Conservation (phyloP, 2,888 invertebrate species). For the Cryptus armator region DNA sequence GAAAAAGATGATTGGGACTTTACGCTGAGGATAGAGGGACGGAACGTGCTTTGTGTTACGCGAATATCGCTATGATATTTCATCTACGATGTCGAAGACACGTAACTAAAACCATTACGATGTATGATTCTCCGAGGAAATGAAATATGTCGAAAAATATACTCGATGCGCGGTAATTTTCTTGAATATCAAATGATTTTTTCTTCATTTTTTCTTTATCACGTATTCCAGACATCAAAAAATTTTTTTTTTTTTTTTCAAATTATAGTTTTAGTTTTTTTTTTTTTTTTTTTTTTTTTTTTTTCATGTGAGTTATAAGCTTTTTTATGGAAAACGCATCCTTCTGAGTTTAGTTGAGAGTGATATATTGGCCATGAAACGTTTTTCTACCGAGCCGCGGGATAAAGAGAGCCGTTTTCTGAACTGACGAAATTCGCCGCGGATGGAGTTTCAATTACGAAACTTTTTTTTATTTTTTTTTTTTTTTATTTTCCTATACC, state of each 20-base stretch:
- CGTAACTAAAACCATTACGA: not conserved
- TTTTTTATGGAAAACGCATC: no score
- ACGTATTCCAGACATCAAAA: no score
- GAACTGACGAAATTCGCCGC: not conserved
- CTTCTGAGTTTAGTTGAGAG: not conserved
- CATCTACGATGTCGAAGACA: slow-evolving; percentile 13
- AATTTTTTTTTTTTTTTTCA: no score
- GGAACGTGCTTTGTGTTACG: slow-evolving; percentile 42
- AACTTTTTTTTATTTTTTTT: slow-evolving; percentile 5
- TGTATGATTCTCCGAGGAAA: no score
- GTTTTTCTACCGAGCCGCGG: not conserved
- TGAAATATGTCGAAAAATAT: no score
- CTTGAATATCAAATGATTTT: no score
- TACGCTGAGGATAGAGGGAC: slow-evolving; percentile 26
- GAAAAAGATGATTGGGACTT: slow-evolving; percentile 53
- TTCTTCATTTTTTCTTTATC: no score
- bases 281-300: no score
- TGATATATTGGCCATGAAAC: not conserved
- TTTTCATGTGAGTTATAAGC: no score
- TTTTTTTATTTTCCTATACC: not conserved
- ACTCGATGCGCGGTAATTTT: no score
- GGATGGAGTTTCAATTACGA: not conserved
- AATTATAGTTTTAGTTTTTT: no score
- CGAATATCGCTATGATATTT: slow-evolving; percentile 43
- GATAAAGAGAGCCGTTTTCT: no score